Base-by-base conservation (phyloP, 2,888 invertebrate species). In the Serrognathus titanus region DNA sequence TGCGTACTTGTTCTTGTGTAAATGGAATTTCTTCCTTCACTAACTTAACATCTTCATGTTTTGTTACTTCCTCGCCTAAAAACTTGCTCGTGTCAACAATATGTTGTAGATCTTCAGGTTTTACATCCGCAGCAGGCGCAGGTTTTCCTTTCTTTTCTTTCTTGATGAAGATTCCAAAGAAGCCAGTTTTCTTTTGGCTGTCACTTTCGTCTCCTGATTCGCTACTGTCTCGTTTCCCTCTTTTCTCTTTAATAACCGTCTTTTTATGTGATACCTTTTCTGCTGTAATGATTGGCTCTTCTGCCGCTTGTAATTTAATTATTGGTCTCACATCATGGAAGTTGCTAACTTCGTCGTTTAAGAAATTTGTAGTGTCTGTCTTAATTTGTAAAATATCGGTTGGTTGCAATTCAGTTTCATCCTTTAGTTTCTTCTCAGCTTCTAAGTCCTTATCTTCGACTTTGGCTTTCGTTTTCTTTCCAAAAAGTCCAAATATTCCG, bases 401-500 rank as follows among this genome's bases (percentile, higher is more conserved):
- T 41, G 41, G 12, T 8, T 46, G 46, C n/a, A 52, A 46, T 31
- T 37, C 11, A 7, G 35, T 39, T 5, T 39, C 12, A 12, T 40
- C 40, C 10, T 40, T 61, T 41, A 35, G 48, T 11, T 53, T 37
- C 24, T 53, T 57, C 46, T 57, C 57, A 13, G 50, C 52, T 24
- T 57, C 53, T n/a, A 57, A 53, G 36, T 57, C 53, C 10, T 40
- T 40, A 40, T 40, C 40, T 40, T 40, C 40, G 8, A 8, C 48
- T 11, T 54, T 61, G 39, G 51, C 53, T 36, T 37, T 49, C n/a
- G 41, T 13, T 50, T 57, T 57, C 40, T 66, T 67, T 9, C 61
- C 60, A 59, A 67, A 65, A 48, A 66, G 37, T 16, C 60, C 57
- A 55, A 69, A 67, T 56, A 69, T 63, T 51, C 69, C 67, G 51